Evolutionary conservation across 92 coral and sea anemone species (phyloP).

Genomic region (Ricordea florida): DNA sequence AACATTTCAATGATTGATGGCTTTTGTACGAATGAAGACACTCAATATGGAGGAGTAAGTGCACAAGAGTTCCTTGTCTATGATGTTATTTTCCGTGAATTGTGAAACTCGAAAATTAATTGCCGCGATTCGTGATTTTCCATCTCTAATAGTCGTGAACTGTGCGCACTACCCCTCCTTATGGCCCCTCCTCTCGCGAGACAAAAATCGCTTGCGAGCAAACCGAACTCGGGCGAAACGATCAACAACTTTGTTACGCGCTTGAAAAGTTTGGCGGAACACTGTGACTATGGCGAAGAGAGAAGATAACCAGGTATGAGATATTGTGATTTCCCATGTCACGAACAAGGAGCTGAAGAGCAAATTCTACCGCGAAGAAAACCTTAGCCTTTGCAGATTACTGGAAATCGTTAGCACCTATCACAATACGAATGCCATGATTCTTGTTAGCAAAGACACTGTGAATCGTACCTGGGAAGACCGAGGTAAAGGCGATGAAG

Average conservation of each 20-base stretch:
- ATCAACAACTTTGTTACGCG: slow-evolving; percentile 28
- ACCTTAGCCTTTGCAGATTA: background rate
- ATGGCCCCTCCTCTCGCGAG: slow-evolving; percentile 26
- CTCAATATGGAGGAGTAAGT: slow-evolving; percentile 1
- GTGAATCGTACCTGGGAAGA: background rate
- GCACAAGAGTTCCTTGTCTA: background rate
- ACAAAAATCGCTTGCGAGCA: slow-evolving; percentile 15
- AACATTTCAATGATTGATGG: too few relatives aligned
- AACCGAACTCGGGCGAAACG: slow-evolving; percentile 30
- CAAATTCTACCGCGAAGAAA: slow-evolving; percentile 21
- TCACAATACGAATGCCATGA: slow-evolving; percentile 15
- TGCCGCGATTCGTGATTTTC: slow-evolving; percentile 33
- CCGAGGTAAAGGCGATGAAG: background rate
- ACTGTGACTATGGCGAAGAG: slow-evolving; percentile 37
- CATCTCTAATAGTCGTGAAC: slow-evolving; percentile 27
- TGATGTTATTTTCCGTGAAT: slow-evolving; percentile 10
- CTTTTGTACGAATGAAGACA: background rate
- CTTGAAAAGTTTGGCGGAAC: slow-evolving; percentile 19
- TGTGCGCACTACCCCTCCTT: slow-evolving; percentile 40
- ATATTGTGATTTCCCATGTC: slow-evolving; percentile 2
- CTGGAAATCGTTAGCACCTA: slow-evolving; percentile 1
- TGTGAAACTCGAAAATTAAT: slow-evolving; percentile 32
- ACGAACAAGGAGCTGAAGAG: slow-evolving; percentile 11
- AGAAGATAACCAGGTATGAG: slow-evolving; percentile 27
- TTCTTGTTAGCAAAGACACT: slow-evolving; percentile 2